Evolutionary conservation across 2,113 vertebrate genomes (phyloP).

Genomic region (Engraulis encrasicolus): DNA sequence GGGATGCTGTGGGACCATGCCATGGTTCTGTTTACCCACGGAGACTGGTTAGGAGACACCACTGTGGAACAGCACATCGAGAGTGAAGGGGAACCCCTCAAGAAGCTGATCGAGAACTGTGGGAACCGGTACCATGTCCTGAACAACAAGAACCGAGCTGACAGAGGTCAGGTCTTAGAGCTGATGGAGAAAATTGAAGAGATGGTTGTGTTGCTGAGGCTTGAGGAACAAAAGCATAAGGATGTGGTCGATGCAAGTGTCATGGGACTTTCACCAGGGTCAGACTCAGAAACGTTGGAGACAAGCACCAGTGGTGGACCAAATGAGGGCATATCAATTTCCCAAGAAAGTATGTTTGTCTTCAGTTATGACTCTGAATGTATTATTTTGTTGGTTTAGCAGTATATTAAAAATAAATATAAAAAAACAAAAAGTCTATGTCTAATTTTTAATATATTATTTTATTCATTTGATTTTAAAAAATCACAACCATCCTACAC

Average conservation of each 20-base stretch:
- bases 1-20: constrained; percentile 54
- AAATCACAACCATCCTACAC: too few species aligned
- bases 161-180: constrained; percentile 54
- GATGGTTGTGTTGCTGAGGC: constrained; percentile 50
- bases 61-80: constrained; percentile 65
- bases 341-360: neutral
- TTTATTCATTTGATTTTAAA: too few species aligned
- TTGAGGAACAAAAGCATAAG: constrained; percentile 11
- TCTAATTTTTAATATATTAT: too few species aligned
- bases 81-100: constrained; percentile 65
- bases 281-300: neutral
- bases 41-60: constrained; percentile 65
- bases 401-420: too few species aligned
- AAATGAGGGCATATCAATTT: neutral
- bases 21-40: constrained; percentile 66
- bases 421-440: neutral
- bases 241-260: neutral
- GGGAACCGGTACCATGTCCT: constrained; percentile 69
- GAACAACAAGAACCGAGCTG: constrained; percentile 55
- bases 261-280: neutral
- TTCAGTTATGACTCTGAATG: too few species aligned
- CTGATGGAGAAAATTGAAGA: constrained; percentile 62
- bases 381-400: too few species aligned
- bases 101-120: constrained; percentile 61
- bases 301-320: neutral